These are phyloP conservation scores for Festucalex cinctus DNA, from an alignment of 2,113 vertebrate species.

Conservation along the genomic window DNA sequence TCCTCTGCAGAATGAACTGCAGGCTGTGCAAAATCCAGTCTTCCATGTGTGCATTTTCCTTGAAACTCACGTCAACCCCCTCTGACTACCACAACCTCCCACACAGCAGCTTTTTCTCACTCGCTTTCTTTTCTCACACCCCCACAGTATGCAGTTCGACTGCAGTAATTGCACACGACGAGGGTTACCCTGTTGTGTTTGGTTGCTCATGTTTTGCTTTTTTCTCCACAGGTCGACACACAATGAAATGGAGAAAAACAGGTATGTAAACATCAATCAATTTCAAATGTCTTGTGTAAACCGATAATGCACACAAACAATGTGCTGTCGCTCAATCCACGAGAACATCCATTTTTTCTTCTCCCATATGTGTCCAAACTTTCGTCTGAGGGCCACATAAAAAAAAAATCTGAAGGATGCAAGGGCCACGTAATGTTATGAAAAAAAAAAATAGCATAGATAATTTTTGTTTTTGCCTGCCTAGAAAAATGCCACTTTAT, in stretches of 20 bases:
- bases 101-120: conserved; percentile 37
- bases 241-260: conserved; percentile 98
- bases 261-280: conserved; percentile 68
- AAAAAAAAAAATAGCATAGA: too few species aligned
- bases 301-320: background rate
- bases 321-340: background rate
- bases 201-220: conserved; percentile 41
- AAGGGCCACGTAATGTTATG: too few species aligned
- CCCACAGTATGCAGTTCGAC: conserved; percentile 33
- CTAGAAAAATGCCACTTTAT: too few species aligned
- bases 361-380: background rate
- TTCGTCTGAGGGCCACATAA: too few species aligned
- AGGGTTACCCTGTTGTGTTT: conserved; percentile 6
- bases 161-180: conserved; percentile 14
- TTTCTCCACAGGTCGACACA: conserved; percentile 86
- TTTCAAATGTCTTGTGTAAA: background rate
- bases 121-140: conserved; percentile 9
- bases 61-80: conserved; percentile 22
- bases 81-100: conserved; percentile 32
- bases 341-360: background rate
- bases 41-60: conserved; percentile 18
- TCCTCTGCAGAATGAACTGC: conserved; percentile 16
- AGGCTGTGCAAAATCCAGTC: conserved; percentile 16
- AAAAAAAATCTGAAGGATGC: too few species aligned
- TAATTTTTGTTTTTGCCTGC: too few species aligned